Conservation (phyloP, 2,113 vertebrate species). For the Vireo altiloquus region DNA sequence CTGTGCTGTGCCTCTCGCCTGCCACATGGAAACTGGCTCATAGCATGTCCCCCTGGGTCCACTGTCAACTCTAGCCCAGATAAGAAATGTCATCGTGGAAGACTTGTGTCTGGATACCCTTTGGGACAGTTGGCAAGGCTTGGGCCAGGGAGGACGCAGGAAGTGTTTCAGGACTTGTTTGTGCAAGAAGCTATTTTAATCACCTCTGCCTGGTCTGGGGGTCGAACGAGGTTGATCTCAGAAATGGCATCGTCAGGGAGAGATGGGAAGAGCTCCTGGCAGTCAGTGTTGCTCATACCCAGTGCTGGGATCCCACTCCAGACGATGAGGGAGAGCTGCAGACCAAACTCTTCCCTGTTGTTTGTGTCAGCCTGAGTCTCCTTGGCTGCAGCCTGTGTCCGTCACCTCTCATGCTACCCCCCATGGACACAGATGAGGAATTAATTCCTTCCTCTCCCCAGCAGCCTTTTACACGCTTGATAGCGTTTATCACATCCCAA, state of each 20-base stretch:
- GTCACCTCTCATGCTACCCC: not conserved
- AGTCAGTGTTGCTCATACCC: not conserved
- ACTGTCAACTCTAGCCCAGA: conserved; percentile 29
- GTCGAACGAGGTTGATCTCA: not conserved
- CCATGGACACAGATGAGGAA: not conserved
- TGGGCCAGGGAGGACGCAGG: not conserved
- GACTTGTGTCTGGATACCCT: not conserved
- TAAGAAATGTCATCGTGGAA: not conserved
- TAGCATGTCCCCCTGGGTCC: accelerated
- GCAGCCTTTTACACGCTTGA: conserved; percentile 6
- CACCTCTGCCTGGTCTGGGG: not conserved
- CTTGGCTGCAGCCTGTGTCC: not conserved
- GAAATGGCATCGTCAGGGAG: not conserved
- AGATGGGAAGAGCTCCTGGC: not conserved
- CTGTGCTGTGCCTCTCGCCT: not conserved
- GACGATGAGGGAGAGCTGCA: not conserved
- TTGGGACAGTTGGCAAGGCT: conserved; percentile 29
- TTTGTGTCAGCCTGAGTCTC: not conserved
- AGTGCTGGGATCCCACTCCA: not conserved
- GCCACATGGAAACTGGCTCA: not conserved
- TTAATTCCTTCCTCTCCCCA: not conserved
- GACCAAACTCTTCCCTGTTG: not conserved
- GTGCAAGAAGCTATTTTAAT: conserved; percentile 37
- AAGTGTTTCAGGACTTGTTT: conserved; percentile 33
- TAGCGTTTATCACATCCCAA: not conserved